These are phyloP conservation scores for Carlito syrichta DNA, from an alignment of 2,113 vertebrate genomes.

Conservation along the genomic window DNA sequence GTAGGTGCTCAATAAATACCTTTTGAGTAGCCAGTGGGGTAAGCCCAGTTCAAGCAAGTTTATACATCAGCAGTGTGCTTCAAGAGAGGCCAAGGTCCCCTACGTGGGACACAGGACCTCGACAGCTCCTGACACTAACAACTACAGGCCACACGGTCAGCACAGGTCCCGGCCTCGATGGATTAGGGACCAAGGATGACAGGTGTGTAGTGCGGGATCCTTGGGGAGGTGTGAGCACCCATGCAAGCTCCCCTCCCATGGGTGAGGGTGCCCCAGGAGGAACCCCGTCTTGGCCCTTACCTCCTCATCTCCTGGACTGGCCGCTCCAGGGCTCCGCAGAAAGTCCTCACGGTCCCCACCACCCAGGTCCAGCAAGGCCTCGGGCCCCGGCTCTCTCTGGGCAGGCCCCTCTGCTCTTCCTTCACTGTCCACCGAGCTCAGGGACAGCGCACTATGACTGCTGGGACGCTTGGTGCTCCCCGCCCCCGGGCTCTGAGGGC, in stretches of 20 bases:
- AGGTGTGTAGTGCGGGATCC: fast-evolving
- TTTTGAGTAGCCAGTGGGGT: not conserved
- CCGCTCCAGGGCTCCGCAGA: slow-evolving; percentile 74
- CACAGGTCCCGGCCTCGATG: too few relatives aligned
- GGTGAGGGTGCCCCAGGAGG: too few relatives aligned
- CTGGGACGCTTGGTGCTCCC: slow-evolving; percentile 67
- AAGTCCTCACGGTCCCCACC: slow-evolving; percentile 77
- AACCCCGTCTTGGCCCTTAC: slow-evolving; percentile 72
- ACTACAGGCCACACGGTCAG: fast-evolving
- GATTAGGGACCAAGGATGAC: not conserved
- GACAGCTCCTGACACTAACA: not conserved
- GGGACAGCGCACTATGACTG: slow-evolving; percentile 78
- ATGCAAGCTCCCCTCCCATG: fast-evolving
- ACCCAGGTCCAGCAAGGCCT: slow-evolving; percentile 70
- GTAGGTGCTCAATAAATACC: not conserved
- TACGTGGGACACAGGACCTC: not conserved
- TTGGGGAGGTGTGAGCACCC: not conserved
- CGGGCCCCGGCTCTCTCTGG: slow-evolving; percentile 72
- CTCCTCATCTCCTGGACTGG: slow-evolving; percentile 81
- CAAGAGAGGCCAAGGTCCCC: not conserved
- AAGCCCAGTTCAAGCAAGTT: not conserved
- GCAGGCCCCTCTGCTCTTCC: slow-evolving; percentile 69
- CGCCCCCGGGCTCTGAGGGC: slow-evolving; percentile 77
- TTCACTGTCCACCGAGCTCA: slow-evolving; percentile 82
- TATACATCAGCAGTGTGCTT: not conserved